A percentile compares a stretch with the other conserved stretches of the same genome.
phyloP scores from a whole-genome alignment of 2,888 invertebrate genomes.

The Lepetodrilus schrolli region DNA sequence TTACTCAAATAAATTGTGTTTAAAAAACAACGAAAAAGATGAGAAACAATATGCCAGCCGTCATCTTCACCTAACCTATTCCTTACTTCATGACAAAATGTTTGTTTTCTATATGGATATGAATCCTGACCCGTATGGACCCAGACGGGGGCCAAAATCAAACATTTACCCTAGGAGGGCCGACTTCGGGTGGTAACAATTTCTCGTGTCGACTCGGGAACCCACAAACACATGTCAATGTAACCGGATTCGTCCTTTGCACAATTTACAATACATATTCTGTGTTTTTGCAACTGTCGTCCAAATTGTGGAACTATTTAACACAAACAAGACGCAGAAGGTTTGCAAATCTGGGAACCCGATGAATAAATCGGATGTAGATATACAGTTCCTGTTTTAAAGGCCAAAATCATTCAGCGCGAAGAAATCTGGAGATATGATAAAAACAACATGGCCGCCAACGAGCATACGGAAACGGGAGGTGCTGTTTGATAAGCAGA shows the following conservation, averaged over 20 bases:
- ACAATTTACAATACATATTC: conserved; percentile 14
- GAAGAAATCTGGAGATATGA: conserved; percentile 2
- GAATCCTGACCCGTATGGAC: background rate
- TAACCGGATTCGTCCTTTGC: conserved; percentile 7
- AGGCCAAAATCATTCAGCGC: background rate
- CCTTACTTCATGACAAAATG: conserved; percentile 3
- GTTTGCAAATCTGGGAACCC: background rate
- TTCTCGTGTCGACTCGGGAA: background rate
- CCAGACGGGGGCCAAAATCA: background rate
- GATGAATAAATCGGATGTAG: background rate
- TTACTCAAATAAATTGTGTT: background rate
- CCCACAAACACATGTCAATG: conserved; percentile 11
- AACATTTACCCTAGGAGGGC: conserved; percentile 10
- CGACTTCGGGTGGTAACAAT: background rate
- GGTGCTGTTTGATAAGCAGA: background rate
- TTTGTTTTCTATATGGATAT: conserved; percentile 7
- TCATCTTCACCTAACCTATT: background rate
- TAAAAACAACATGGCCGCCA: conserved; percentile 23
- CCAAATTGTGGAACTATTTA: conserved; percentile 29
- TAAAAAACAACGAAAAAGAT: background rate
- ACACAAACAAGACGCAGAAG: background rate
- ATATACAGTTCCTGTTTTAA: background rate
- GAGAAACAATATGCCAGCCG: background rate
- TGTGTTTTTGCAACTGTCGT: conserved; percentile 22
- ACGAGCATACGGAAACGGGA: background rate